Conservation (phyloP, 2,113 vertebrate species). For the Himantopus leucocephalus region DNA sequence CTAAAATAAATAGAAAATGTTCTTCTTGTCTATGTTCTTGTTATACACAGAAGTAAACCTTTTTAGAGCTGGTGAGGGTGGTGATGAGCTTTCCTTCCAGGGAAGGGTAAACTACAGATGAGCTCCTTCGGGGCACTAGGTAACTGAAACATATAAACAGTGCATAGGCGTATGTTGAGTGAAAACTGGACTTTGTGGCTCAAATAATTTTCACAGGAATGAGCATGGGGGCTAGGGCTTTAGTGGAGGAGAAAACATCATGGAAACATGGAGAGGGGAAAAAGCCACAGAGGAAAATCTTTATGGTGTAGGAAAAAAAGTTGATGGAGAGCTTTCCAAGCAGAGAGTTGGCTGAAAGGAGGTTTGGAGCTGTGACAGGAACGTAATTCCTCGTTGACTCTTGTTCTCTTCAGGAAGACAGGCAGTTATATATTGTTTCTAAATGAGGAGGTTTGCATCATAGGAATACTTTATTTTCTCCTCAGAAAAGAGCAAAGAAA, state of each 20-base stretch:
- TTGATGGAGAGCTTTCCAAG: conserved; percentile 8
- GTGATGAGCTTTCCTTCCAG: not conserved
- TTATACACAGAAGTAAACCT: not conserved
- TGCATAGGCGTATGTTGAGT: not conserved
- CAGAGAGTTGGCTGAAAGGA: conserved; percentile 6
- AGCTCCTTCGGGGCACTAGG: not conserved
- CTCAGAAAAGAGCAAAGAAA: not conserved
- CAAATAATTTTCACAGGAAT: not conserved
- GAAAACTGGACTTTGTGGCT: not conserved
- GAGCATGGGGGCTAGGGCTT: not conserved
- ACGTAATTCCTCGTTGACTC: not conserved
- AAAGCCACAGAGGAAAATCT: not conserved
- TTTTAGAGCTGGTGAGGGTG: not conserved
- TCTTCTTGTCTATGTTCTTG: not conserved
- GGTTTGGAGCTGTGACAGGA: conserved; percentile 35
- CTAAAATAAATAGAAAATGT: not conserved
- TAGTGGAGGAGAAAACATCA: not conserved
- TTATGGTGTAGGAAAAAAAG: not conserved
- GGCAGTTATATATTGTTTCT: conserved; percentile 21
- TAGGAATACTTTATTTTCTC: not conserved
- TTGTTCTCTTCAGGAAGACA: not conserved
- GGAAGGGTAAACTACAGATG: not conserved
- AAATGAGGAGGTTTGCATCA: not conserved
- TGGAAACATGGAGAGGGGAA: not conserved
- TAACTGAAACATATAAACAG: not conserved